Base-by-base conservation (phyloP, 2,113 vertebrate genomes). In the Cinclus mexicanus region DNA sequence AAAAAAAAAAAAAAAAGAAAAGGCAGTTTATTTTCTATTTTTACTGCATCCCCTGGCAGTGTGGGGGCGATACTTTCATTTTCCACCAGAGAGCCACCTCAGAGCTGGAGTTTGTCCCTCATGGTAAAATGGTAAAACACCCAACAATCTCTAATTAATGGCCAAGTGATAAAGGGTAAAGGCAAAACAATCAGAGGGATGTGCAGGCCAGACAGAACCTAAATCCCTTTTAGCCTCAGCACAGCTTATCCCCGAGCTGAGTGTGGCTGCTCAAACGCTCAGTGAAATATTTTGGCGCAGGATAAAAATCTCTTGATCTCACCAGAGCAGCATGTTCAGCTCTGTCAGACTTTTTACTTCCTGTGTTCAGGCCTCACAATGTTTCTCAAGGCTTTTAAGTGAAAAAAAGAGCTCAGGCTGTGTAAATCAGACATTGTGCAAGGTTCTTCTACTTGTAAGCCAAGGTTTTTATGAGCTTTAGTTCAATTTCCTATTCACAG, bases 361-460 rank as follows among this genome's bases (percentile, higher is more conserved):
- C 63, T 91, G 46, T 61, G 33, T 28, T 83, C 69, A n/a, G 63
- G 69, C 79, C 82, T 93, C 1, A 1, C 82, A 87, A 25, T 12
- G 42, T 80, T 93, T 95, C 91, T 78, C 59, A 53, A 94, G 70
- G 35, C 28, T 92, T 96, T 92, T 11, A 49, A 86, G 69, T 47
- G 56, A 64, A 69, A 69, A 46, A 81, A 80, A 69, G 44, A 25
- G 52, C 52, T 87, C 59, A 29, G 94, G 19, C 49, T 35, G 65
- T 71, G 53, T 57, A 68, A 77, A 39, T 91, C 76, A 69, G 79
- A 82, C 41, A 57, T 69, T 57, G 41, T 57, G 47, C 71, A 75
- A 67, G n/a, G 22, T 68, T 81, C 65, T 83, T 68, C 42, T 63
- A 6, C 60, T 53, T 63, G 31, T 25, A 52, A 42, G 42, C 39